Base-by-base conservation (phyloP, 1,140 invertebrate genomes). In the Dermatophagoides farinae region DNA sequence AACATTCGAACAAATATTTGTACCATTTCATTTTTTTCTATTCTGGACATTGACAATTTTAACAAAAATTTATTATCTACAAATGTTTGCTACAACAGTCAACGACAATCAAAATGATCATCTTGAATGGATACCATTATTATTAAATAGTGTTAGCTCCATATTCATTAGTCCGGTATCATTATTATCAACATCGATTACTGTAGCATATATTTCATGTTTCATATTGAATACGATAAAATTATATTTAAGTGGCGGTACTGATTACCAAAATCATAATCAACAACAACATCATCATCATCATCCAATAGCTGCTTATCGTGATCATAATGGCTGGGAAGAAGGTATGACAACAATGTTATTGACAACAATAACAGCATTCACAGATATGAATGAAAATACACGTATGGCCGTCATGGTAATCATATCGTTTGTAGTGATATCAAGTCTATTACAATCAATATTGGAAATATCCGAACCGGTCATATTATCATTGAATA, bases 401-500 rank as follows among this genome's bases (percentile, higher is more conserved):
- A 71, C 76, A 25, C 69, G 77, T 38, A 72, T 76, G 55, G 77
- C 76, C 50, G 71, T 77, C 0, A 72, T 79, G 66, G 75, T 74
- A 43, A 73, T 79, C 18, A 71, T 79, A 9, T 65, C 78, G 9
- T 78, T 79, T 57, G 76, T 78, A 57, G 76, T 77, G 44, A 62
- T 74, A 9, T 77, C 77, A 1, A 77, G 77, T 6, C 68, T 79
- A 14, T 71, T 79, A 20, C 76, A 79, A 66, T 77, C 75, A 16
- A 74, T 79, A 68, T 76, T 76, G 63, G 78, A 79, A 68, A 72
- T 79, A 31, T 71, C 76, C 5, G 77, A 79, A 65, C 77, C 78
- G 8, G 70, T 77, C 37, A 66, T 79, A 40, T 65, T 79, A 23
- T 66, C 74, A 16, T 67, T 79, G 1, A 75, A 74, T 70, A 73